phyloP scores from a whole-genome alignment of 2,113 vertebrate genomes.

The Strix aluco region DNA sequence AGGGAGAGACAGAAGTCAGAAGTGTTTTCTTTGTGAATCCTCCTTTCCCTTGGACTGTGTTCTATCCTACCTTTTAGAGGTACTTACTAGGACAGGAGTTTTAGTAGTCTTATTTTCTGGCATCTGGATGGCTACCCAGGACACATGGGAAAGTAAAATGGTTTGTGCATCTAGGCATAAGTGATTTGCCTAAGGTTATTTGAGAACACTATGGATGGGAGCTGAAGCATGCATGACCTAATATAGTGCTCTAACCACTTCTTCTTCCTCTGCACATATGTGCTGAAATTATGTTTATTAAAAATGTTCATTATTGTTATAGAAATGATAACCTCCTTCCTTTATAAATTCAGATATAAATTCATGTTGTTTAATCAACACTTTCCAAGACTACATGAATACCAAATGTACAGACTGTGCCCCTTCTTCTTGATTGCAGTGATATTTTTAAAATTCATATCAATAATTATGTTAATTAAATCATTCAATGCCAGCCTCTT shows the following conservation, averaged over 20 bases:
- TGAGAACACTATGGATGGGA: neutral
- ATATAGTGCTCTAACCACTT: neutral
- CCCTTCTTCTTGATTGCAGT: slow-evolving; percentile 70
- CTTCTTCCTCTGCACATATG: neutral
- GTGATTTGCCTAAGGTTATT: neutral
- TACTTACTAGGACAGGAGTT: neutral
- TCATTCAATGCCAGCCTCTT: slow-evolving; percentile 54
- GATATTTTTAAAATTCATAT: slow-evolving; percentile 73
- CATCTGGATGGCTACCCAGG: neutral
- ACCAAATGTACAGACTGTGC: slow-evolving; percentile 54
- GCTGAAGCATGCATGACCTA: neutral
- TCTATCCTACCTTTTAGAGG: neutral
- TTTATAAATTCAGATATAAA: slow-evolving; percentile 22
- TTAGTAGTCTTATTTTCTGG: neutral
- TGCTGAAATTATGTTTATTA: neutral
- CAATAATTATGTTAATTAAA: slow-evolving; percentile 78
- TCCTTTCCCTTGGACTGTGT: neutral
- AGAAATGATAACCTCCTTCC: neutral
- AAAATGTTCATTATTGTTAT: neutral
- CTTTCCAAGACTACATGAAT: slow-evolving; percentile 66
- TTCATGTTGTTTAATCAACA: slow-evolving; percentile 66
- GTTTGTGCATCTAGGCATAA: neutral
- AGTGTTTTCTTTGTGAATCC: neutral
- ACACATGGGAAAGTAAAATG: neutral
- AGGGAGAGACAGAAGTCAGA: neutral